Evolutionary conservation across 2,888 invertebrate species (phyloP), one percentile per base, ranked within the genome.

Genomic region (Drosophila mayaguana): DNA sequence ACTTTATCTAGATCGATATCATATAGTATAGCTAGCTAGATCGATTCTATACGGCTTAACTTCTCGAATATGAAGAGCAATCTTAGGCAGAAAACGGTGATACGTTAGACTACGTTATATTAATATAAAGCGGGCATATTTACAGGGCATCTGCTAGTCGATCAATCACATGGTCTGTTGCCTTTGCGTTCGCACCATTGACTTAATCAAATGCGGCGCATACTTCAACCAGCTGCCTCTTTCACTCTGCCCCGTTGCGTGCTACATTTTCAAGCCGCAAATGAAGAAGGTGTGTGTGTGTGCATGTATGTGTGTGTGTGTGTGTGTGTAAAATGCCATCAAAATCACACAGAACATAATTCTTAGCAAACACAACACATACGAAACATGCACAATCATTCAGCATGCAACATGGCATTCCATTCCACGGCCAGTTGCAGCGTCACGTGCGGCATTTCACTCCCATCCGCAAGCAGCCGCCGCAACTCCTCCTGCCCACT

Each of bases 291-390:
- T 62, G 20, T 72, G 42, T 40, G 34, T 18, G 18, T n/a, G 16
- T 69, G 32, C 46, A 22, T 63, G 34, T 48, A 38, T 53, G 40
- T n/a, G 25, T n/a, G 16, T 28, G 32, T 68, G 34, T 48, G 54
- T 54, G 46, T 55, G 32, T 70, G 64, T 83, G 74, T 81, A 55
- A 74, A 80, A 73, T 81, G 83, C 83, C 78, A 83, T 83, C 66
- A 78, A 81, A 83, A 81, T 82, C 81, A 82, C 79, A 83, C 72
- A 81, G 79, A 74, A 78, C 81, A 81, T 81, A 72, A 78, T 75
- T 80, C 81, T 60, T 45, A 64, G 53, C 82, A 71, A 57, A 65
- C 63, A 73, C 45, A 64, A 64, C 60, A 59, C 59, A 59, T 14
- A 63, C 36, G 48, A 55, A 83, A 80, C 83, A 83, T 81, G 80